These are phyloP conservation scores for Tiliacea aurago DNA, from an alignment of 2,888 invertebrate species.

Conservation along the genomic window DNA sequence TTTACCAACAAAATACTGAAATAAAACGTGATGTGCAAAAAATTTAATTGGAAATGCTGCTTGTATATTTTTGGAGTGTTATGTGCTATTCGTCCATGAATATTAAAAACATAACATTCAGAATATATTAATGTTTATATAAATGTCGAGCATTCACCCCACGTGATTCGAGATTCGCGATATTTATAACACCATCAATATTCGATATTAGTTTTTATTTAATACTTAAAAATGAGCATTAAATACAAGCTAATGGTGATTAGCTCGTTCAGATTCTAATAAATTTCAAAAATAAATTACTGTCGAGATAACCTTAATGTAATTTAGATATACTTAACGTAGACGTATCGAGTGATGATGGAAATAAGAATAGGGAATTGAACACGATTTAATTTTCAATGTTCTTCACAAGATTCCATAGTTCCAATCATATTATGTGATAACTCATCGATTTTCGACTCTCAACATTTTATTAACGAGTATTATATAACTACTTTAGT, in stretches of 20 bases:
- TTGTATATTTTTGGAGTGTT: constrained; percentile 14
- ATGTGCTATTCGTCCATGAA: constrained; percentile 13
- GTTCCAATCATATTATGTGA: not conserved
- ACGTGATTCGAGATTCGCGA: constrained; percentile 8
- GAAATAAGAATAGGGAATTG: not conserved
- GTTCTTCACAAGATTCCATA: not conserved
- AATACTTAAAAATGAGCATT: not conserved
- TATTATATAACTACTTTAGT: not conserved
- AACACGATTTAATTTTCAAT: not conserved
- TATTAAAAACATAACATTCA: constrained; percentile 39
- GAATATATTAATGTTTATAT: constrained; percentile 18
- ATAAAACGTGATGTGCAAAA: not conserved
- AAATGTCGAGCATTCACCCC: constrained; percentile 62
- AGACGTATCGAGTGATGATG: not conserved
- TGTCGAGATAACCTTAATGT: not conserved
- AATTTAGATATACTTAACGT: not conserved
- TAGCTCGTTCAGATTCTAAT: not conserved
- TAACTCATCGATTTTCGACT: not conserved
- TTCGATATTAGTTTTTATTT: constrained; percentile 28
- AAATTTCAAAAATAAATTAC: not conserved
- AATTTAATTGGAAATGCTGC: constrained; percentile 4
- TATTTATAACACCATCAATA: constrained; percentile 34
- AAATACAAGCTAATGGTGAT: constrained; percentile 9
- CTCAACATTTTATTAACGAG: not conserved
- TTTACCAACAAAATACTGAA: not conserved